Conservation (phyloP, 2,888 invertebrate genomes). For the Drosophila aldrichi region DNA sequence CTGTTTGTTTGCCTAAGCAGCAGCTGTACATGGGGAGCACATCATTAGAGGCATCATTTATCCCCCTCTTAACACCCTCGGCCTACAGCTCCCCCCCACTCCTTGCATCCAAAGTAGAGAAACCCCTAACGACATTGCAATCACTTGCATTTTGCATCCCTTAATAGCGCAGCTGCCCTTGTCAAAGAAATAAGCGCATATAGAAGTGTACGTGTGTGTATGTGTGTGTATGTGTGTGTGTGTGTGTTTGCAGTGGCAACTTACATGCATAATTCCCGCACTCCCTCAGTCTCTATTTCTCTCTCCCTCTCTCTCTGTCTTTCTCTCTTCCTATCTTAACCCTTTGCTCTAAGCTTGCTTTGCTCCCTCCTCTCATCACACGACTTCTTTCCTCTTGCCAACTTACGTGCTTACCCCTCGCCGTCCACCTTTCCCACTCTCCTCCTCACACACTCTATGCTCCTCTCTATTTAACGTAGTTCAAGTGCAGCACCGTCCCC, state of each 20-base stretch:
- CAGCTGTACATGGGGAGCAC: conserved; percentile 19
- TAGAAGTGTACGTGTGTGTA: background rate
- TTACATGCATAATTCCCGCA: conserved; percentile 10
- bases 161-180: conserved; percentile 52
- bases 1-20: conserved; percentile 64
- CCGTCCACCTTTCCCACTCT: background rate
- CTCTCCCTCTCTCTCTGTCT: background rate
- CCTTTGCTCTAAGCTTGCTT: conserved; percentile 3
- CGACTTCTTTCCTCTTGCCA: conserved; percentile 4
- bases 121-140: conserved; percentile 73
- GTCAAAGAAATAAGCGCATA: background rate
- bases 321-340: background rate
- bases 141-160: conserved; percentile 72
- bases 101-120: conserved; percentile 5
- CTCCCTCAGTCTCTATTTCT: background rate
- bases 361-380: background rate
- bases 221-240: background rate
- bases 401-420: background rate
- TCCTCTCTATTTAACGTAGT: conserved; percentile 60
- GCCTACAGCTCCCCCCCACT: background rate
- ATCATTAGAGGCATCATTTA: conserved; percentile 54
- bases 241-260: conserved; percentile 33
- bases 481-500: conserved; percentile 65
- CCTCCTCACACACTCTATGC: conserved; percentile 2
- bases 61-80: background rate